These are phyloP conservation scores for Antitype chi DNA, from an alignment of 2,888 invertebrate genomes.

Conservation along the genomic window DNA sequence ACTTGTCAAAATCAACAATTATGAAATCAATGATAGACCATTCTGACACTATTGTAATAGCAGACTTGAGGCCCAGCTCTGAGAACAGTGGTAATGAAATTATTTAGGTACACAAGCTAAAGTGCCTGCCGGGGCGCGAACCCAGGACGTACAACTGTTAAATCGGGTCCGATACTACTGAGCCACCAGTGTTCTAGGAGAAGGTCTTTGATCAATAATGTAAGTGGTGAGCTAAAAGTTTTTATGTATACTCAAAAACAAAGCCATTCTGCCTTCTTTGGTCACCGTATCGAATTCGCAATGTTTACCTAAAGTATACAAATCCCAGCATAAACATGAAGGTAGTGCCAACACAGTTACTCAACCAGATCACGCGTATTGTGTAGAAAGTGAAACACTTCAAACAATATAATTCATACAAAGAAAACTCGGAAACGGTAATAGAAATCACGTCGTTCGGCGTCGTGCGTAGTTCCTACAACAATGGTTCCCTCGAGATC, in stretches of 20 bases:
- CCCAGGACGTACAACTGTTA: too few species aligned
- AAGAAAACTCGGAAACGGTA: slow-evolving; percentile 76
- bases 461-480: slow-evolving; percentile 68
- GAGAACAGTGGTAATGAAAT: too few species aligned
- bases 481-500: slow-evolving; percentile 80
- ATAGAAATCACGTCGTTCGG: slow-evolving; percentile 77
- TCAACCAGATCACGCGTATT: slow-evolving; percentile 57
- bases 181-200: too few species aligned
- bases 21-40: too few species aligned
- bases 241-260: slow-evolving; percentile 10
- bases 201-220: slow-evolving; percentile 5
- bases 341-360: slow-evolving; percentile 23
- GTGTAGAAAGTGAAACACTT: slow-evolving; percentile 65
- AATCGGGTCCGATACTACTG: too few species aligned
- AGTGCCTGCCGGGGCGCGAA: too few species aligned
- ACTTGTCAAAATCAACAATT: too few species aligned
- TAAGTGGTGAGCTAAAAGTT: slow-evolving; percentile 13
- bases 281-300: slow-evolving; percentile 10
- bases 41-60: too few species aligned
- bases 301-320: slow-evolving; percentile 36
- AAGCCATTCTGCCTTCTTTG: background rate
- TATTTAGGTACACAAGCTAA: too few species aligned
- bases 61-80: too few species aligned
- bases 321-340: slow-evolving; percentile 22
- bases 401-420: slow-evolving; percentile 66